Evolutionary conservation across 2,888 invertebrate genomes (phyloP), one percentile per base, ranked within the genome.

Genomic region (Epirrhoe alternata): DNA sequence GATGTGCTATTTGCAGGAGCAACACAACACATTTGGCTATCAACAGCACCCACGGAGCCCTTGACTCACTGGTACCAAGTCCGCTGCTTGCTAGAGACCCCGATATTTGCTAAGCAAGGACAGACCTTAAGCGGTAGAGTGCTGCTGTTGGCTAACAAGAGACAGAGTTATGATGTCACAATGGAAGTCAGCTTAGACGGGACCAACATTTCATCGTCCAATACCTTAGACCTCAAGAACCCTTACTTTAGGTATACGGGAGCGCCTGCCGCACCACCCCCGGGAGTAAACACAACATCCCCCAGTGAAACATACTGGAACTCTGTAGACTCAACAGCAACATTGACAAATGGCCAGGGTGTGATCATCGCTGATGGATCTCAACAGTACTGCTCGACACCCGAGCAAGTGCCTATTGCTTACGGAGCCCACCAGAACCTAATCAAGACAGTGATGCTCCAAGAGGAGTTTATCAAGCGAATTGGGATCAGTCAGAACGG

Each of bases 51-150:
- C 0, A 99, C 99, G 3, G 99, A 99, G 86, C 98, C 99, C 0
- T 93, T 99, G 17, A 99, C 99, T 33, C 99, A 99, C 89, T 99
- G 99, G 99, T 99, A 99, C 89, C 99, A 99, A 93, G 99, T 99
- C 1, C 95, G 99, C 35, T 99, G 99, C 87, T 94, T 99, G 70
- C 89, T 99, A 61, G 98, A 98, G 84, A 97, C 97, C 75, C 99
- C 99, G 1, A 95, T 99, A 54, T 97, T 99, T 82, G 97, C 98
- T 24, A 98, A 98, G 90, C 97, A 97, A 86, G 99, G 99, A 1
- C 98, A 99, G 85, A 94, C 96, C 7, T 92, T 99, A 61, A 96
- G 97, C 0, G 99, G 99, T 0, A 95, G 96, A 77, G 98, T 99
- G 38, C 88, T 97, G 65, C 94, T 99, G 74, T 94, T 97, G 72